Percentiles rank a stretch among this genome's conserved stretches.
Conservation (phyloP, 2,113 vertebrate species). For the Clarias magur region DNA sequence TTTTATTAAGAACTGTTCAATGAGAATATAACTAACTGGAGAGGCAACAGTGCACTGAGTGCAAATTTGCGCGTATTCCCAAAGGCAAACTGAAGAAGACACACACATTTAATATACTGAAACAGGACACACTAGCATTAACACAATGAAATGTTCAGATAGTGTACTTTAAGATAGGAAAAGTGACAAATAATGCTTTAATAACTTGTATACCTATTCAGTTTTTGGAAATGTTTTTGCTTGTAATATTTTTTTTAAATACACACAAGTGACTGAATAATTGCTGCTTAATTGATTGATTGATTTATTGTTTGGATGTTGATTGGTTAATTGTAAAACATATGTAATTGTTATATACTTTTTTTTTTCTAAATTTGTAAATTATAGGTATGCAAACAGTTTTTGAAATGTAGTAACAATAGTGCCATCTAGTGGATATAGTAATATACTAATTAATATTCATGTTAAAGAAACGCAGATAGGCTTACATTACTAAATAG, state of each 20-base stretch:
- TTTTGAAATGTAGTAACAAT: background rate
- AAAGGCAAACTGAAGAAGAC: background rate
- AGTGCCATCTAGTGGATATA: conserved; percentile 30
- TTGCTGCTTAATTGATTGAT: background rate
- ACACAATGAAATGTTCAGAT: too few relatives aligned
- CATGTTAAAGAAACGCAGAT: background rate
- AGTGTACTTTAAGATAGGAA: too few relatives aligned
- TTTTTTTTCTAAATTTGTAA: background rate
- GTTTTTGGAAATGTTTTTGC: too few relatives aligned
- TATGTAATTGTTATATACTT: background rate
- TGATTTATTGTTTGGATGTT: background rate
- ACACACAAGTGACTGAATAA: too few relatives aligned
- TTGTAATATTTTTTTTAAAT: too few relatives aligned
- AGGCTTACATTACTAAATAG: background rate
- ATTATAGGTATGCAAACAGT: background rate
- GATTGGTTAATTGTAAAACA: background rate
- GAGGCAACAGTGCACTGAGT: background rate
- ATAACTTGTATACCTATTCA: too few relatives aligned
- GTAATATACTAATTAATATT: background rate
- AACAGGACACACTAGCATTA: too few relatives aligned
- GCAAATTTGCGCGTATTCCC: too few relatives aligned
- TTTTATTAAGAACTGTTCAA: too few relatives aligned
- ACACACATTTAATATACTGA: background rate
- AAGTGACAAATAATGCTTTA: too few relatives aligned
- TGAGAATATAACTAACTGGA: background rate